Evolutionary conservation across 2,888 invertebrate genomes (phyloP).

Genomic region (Elysia crispata): DNA sequence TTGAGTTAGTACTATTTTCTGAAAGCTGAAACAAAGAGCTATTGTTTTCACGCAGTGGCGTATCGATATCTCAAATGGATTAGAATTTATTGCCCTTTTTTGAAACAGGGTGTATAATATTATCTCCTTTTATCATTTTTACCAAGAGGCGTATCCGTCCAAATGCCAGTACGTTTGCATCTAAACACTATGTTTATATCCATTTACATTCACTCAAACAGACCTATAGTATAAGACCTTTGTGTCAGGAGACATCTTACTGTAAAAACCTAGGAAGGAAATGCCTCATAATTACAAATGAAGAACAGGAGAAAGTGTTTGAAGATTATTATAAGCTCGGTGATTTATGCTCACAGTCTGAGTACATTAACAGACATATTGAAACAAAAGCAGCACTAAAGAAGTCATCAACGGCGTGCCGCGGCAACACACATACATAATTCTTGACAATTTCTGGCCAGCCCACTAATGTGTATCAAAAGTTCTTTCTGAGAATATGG

Average conservation of each 20-base stretch:
- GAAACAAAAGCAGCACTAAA: conserved; percentile 9
- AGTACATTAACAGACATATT: conserved; percentile 2
- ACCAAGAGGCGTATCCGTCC: too few relatives aligned
- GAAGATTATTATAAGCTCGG: conserved; percentile 2
- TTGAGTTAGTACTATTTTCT: too few relatives aligned
- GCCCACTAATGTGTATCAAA: conserved; percentile 1
- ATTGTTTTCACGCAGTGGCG: too few relatives aligned
- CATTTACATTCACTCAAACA: too few relatives aligned
- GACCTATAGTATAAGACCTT: too few relatives aligned
- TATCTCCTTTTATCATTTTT: too few relatives aligned
- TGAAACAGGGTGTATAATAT: too few relatives aligned
- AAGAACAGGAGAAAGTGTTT: neutral
- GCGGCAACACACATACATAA: conserved; percentile 16
- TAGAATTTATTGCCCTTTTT: too few relatives aligned
- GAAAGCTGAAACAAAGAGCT: too few relatives aligned
- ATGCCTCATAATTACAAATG: conserved; percentile 1
- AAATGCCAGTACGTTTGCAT: neutral
- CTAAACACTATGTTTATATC: neutral
- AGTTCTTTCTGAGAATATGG: conserved; percentile 12
- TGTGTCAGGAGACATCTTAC: neutral
- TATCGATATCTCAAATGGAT: too few relatives aligned
- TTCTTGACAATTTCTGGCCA: conserved; percentile 15
- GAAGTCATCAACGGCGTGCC: conserved; percentile 4
- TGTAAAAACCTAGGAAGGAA: conserved; percentile 12
- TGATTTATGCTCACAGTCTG: conserved; percentile 21